These are phyloP conservation scores for Sigmodon hispidus DNA, from an alignment of 2,113 vertebrate species.

Conservation along the genomic window DNA sequence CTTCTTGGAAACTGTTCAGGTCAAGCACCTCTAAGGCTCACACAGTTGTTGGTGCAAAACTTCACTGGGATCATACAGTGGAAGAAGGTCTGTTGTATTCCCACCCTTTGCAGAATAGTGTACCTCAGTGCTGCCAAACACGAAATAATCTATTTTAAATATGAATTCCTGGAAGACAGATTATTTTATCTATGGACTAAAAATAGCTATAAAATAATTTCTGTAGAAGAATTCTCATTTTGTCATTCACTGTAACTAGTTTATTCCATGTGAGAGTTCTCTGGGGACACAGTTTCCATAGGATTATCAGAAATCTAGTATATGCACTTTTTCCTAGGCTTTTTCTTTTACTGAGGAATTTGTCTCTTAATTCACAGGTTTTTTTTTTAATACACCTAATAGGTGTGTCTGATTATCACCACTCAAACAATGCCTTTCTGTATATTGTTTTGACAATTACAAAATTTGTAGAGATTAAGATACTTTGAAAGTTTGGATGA, in stretches of 20 bases:
- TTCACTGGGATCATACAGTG: background rate
- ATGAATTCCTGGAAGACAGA: background rate
- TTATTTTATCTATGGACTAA: background rate
- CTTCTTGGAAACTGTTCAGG: conserved; percentile 8
- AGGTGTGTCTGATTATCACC: conserved; percentile 3
- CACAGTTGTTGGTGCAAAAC: conserved; percentile 3
- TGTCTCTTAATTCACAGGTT: background rate
- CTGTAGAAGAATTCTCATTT: background rate
- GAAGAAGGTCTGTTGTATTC: background rate
- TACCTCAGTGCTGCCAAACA: background rate
- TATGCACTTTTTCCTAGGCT: background rate
- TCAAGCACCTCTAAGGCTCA: background rate
- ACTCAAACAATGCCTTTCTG: background rate
- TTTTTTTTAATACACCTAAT: background rate
- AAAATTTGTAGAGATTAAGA: conserved; percentile 13
- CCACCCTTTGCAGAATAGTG: background rate
- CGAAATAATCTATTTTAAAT: background rate
- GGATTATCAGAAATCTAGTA: conserved; percentile 5
- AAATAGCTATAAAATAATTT: background rate
- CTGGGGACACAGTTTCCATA: background rate
- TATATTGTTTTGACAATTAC: conserved; percentile 22
- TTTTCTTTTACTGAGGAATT: background rate
- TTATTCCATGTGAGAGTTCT: background rate
- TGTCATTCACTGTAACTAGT: background rate
- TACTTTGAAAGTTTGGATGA: conserved; percentile 32